Evolutionary conservation across 2,113 vertebrate genomes (phyloP), one percentile per base, ranked within the genome.

Genomic region (Trinectes maculatus): DNA sequence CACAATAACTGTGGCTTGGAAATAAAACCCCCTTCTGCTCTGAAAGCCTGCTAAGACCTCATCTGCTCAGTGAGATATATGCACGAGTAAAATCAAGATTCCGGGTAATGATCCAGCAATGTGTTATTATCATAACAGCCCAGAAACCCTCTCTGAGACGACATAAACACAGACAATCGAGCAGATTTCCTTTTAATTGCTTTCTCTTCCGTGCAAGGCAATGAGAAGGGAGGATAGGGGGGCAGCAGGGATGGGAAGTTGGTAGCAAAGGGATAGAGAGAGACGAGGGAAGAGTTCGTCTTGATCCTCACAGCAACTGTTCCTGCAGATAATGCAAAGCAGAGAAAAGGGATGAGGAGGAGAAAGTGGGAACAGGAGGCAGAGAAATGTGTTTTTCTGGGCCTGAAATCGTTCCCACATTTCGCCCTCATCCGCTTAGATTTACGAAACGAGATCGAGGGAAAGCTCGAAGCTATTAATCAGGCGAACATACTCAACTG

Each of bases 151-250:
- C 61, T 53, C 56, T 34, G 65, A 58, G 67, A 71, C 47, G 60
- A 37, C 26, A 85, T 58, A 76, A 84, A 83, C 70, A 68, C 29
- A 51, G 75, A 69, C 70, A 59, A 73, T 62, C 67, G 53, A 68
- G 68, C 49, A 71, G 77, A 70, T 68, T 80, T 59, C 58, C 46
- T 79, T 77, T 77, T 82, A 88, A 89, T 82, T 87, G 81, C 76
- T 55, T 80, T 70, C 59, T 71, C 33, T 42, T 76, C 39, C 76
- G 59, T 42, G 64, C 39, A 25, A 21, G 12, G 53, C 19, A 24
- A 66, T 33, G 43, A 62, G 48, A 48, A 58, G 40, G 31, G 5
- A 8, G 25, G 26, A 28, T 31, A 16, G 3, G 29, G 31, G 31
- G 11, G 34, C 1, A 16, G 24, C 13, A 12, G 13, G 3, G 42